These are phyloP conservation scores for Xenotilapia leptura DNA, from an alignment of 2,113 vertebrate species.

Conservation along the genomic window DNA sequence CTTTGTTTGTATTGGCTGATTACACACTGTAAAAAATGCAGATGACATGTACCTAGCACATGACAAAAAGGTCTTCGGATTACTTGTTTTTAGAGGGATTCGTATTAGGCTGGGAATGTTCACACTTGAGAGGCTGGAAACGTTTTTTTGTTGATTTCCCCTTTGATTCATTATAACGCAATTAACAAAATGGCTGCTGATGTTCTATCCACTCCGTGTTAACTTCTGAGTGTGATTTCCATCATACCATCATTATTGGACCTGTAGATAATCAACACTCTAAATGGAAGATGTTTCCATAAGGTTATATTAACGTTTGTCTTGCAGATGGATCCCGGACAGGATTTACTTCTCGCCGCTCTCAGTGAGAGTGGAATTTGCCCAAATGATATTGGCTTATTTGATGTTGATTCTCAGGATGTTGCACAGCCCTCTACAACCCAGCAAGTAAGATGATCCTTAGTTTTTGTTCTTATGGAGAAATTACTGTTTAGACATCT, in stretches of 20 bases:
- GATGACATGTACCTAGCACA: not conserved
- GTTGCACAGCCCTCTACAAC: slow-evolving; percentile 72
- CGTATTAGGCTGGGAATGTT: not conserved
- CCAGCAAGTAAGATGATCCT: slow-evolving; percentile 79
- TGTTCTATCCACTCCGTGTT: not conserved
- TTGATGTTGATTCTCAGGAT: slow-evolving; percentile 89
- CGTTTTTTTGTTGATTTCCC: not conserved
- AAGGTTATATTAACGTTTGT: not conserved
- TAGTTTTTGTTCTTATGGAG: not conserved
- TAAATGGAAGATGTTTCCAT: not conserved
- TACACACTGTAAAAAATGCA: not conserved
- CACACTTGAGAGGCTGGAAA: not conserved
- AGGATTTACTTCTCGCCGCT: slow-evolving; percentile 96
- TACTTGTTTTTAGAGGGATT: not conserved
- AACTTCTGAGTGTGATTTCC: not conserved
- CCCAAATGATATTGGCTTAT: slow-evolving; percentile 85
- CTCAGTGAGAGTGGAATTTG: slow-evolving; percentile 98
- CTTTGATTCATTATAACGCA: not conserved
- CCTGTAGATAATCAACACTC: not conserved
- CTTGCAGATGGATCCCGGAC: slow-evolving; percentile 94
- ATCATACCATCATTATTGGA: not conserved
- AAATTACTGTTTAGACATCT: not conserved
- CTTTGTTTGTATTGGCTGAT: not conserved
- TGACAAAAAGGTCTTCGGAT: not conserved
- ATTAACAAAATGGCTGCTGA: not conserved